Evolutionary conservation across 2,888 invertebrate species (phyloP).

Genomic region (Clitarchus hookeri): DNA sequence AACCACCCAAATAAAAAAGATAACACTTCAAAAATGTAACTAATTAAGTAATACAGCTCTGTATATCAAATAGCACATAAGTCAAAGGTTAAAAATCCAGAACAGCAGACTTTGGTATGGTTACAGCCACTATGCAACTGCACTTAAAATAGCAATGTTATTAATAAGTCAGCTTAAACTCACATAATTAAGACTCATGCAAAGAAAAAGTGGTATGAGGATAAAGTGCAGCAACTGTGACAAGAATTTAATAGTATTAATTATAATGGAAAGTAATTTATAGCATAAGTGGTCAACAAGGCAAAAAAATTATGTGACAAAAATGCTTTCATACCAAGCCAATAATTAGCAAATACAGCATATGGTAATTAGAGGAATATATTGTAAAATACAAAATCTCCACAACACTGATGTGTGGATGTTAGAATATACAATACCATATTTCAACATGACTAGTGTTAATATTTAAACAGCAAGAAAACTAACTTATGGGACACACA

Average conservation of each 20-base stretch:
- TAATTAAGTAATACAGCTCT: background rate
- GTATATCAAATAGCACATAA: background rate
- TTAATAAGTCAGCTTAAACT: background rate
- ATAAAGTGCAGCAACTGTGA: background rate
- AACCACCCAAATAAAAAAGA: background rate
- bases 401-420: background rate
- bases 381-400: background rate
- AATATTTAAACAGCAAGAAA: too few species aligned
- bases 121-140: slow-evolving; percentile 6
- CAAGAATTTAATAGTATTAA: background rate
- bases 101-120: background rate
- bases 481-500: too few species aligned
- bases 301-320: slow-evolving; percentile 3
- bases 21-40: background rate
- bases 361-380: background rate
- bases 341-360: background rate
- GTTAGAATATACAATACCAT: background rate
- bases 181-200: background rate
- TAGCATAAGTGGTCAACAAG: background rate
- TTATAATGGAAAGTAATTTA: background rate
- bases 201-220: background rate
- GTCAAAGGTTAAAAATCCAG: background rate
- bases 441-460: too few species aligned
- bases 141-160: background rate
- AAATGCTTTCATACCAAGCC: background rate